These are phyloP conservation scores for Pogonomyrmex californicus DNA, from an alignment of 1,140 invertebrate species.

Conservation along the genomic window DNA sequence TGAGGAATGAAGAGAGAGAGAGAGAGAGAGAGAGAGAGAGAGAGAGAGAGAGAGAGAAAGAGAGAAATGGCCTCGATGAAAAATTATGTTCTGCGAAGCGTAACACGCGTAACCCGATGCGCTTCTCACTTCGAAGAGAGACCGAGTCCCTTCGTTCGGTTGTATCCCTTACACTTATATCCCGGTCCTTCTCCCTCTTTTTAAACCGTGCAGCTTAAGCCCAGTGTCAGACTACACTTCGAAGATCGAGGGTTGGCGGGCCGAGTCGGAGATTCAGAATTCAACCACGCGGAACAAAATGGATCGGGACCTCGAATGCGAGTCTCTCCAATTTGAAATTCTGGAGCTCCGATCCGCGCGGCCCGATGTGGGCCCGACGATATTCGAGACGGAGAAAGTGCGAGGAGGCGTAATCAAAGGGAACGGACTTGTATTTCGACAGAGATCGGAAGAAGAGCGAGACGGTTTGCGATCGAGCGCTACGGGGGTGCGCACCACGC, in stretches of 20 bases:
- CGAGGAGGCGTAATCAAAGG: background rate
- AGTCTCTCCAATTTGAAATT: background rate
- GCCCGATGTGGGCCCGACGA: background rate
- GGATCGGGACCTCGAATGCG: too few species aligned
- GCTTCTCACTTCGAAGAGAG: constrained; percentile 18
- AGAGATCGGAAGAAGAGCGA: constrained; percentile 7
- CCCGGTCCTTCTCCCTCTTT: background rate
- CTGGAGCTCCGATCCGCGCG: background rate
- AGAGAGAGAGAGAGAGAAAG: background rate
- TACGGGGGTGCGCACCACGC: constrained; percentile 48
- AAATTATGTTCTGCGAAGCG: background rate
- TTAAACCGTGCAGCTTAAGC: background rate
- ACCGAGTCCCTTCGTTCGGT: background rate
- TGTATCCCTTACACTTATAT: background rate
- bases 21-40: too few species aligned
- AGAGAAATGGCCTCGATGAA: constrained; percentile 5
- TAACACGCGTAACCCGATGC: background rate
- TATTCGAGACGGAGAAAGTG: background rate
- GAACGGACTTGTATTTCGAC: constrained; percentile 39
- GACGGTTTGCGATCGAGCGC: constrained; percentile 25
- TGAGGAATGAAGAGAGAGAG: background rate
- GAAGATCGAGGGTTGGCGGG: background rate
- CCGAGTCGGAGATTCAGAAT: background rate
- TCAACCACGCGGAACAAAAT: background rate
- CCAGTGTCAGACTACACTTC: background rate